These are phyloP conservation scores for Drosophila rhopaloa DNA, from an alignment of 1,140 invertebrate species.

Conservation along the genomic window DNA sequence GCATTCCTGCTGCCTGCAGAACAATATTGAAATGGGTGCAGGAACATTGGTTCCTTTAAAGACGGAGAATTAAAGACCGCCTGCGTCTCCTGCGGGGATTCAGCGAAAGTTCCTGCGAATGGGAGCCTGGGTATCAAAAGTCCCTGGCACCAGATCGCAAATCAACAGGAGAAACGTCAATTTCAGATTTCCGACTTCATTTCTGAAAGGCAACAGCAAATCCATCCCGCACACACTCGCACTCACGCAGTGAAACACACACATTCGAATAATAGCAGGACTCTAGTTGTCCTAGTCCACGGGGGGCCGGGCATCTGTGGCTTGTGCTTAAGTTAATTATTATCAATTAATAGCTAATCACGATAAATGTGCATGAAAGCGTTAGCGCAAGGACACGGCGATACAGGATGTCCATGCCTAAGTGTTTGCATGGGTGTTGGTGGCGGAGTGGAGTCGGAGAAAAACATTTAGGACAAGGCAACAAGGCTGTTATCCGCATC, in stretches of 20 bases:
- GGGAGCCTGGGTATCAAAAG: background rate
- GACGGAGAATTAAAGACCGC: background rate
- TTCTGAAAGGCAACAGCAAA: background rate
- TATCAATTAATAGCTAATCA: slow-evolving; percentile 83
- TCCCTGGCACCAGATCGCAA: background rate
- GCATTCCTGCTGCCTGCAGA: background rate
- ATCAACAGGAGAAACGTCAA: slow-evolving; percentile 27
- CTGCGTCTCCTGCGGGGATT: background rate
- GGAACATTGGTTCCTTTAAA: slow-evolving; percentile 16
- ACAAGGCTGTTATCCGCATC: slow-evolving; percentile 29
- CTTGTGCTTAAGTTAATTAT: slow-evolving; percentile 80
- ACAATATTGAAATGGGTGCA: slow-evolving; percentile 2
- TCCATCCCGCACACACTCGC: background rate
- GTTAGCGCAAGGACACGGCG: slow-evolving; percentile 33
- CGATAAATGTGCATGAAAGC: slow-evolving; percentile 81
- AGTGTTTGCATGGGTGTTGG: background rate
- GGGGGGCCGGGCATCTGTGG: slow-evolving; percentile 56
- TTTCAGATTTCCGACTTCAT: background rate
- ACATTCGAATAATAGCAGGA: too few relatives aligned
- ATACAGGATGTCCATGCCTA: slow-evolving; percentile 21
- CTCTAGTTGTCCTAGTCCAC: slow-evolving; percentile 8
- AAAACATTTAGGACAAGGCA: slow-evolving; percentile 24
- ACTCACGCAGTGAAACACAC: background rate
- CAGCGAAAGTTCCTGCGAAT: background rate
- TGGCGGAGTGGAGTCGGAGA: background rate